Base-by-base conservation (phyloP, 2,888 invertebrate species). In the Tridacna crocea region DNA sequence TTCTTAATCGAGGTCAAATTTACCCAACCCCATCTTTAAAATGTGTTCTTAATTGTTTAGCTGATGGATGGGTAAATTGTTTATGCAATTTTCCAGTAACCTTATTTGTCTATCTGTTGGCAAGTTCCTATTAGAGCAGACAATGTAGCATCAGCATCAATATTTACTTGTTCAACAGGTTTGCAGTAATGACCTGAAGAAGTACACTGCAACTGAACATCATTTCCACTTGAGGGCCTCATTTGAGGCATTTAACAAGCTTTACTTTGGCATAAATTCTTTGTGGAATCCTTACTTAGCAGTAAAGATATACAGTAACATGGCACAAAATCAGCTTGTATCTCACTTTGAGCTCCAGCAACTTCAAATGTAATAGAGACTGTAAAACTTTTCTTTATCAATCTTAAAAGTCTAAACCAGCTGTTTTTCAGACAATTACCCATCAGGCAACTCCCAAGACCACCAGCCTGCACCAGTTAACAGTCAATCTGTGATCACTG, bases 31-130 rank as follows among this genome's bases (percentile, higher is more conserved):
- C 83, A 85, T 76, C 75, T 63, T 80, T 83, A 19, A 87, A 48
- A 11, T 85, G 73, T 0, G 72, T 60, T 27, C 83, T 77, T 13
- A 88, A 65, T 4, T 81, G 66, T 11, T 87, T 80, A 60, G 75
- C 70, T 26, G 80, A 77, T 15, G 87, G 82, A 83, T 87, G 87
- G n/a, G 81, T 85, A 80, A 88, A 86, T 75, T 88, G 87, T 58
- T 80, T 79, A 70, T 87, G 88, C 19, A 88, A 61, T 63, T 87
- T 86, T 24, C 72, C 76, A 61, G 75, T 75, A 47, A 75, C 55
- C 74, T 80, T 83, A 36, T n/a, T 55, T 73, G 15, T 36, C 61
- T 4, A 17, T 22, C 19, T 22, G 36, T 17, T 65, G 27, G 60
- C 74, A n/a, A 12, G 72, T 72, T 55, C 75, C 74, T 51, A 77